Evolutionary conservation across 2,113 vertebrate species (phyloP).

Genomic region (Dolichallabes microphthalmus): DNA sequence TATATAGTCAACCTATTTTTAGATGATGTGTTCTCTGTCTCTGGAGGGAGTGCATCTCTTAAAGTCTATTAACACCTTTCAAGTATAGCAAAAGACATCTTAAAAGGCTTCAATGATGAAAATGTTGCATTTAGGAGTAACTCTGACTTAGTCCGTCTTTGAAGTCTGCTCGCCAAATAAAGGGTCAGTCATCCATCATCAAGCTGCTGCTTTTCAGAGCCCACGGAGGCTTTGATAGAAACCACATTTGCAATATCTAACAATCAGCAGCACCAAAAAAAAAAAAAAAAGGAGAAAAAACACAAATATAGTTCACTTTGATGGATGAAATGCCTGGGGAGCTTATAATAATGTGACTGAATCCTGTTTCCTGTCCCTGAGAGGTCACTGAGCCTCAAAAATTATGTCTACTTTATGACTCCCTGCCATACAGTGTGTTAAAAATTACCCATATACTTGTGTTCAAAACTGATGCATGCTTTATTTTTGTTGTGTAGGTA

Average conservation of each 20-base stretch:
- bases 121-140: conserved; percentile 55
- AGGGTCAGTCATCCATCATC: conserved; percentile 85
- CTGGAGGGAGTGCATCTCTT: conserved; percentile 58
- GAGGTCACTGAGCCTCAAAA: conserved; percentile 62
- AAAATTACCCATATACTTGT: conserved; percentile 35
- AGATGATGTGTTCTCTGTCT: conserved; percentile 62
- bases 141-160: conserved; percentile 46
- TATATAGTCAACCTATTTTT: conserved; percentile 66
- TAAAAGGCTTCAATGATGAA: conserved; percentile 63
- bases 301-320: conserved; percentile 77
- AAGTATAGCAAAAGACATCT: conserved; percentile 53
- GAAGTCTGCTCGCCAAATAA: conserved; percentile 68
- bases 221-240: conserved; percentile 76
- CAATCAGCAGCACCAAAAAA: conserved; percentile 68
- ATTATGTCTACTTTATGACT: conserved; percentile 37
- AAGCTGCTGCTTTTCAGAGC: conserved; percentile 73
- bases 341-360: conserved; percentile 73
- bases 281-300: conserved; percentile 49
- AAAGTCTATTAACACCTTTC: conserved; percentile 62
- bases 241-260: conserved; percentile 77
- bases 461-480: conserved; percentile 13
- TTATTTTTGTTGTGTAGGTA: neutral
- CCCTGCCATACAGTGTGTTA: conserved; percentile 31
- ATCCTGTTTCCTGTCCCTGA: conserved; percentile 69
- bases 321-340: conserved; percentile 77